Evolutionary conservation across 2,113 vertebrate species (phyloP).

Genomic region (Circaetus cinerascens): DNA sequence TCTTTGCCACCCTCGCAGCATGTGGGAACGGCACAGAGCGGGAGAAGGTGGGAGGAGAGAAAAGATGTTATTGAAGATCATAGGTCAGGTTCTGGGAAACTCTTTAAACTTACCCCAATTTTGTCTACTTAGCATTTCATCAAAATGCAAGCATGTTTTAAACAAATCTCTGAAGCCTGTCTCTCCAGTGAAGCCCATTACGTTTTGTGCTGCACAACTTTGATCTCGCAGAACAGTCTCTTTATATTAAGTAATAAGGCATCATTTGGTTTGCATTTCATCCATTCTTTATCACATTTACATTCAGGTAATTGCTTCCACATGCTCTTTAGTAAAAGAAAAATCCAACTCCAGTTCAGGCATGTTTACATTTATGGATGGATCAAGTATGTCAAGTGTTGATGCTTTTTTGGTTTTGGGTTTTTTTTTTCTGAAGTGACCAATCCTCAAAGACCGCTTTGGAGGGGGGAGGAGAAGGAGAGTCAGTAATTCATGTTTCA

Average conservation of each 20-base stretch:
- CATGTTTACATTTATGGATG: conserved; percentile 34
- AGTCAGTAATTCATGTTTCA: neutral
- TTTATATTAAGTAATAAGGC: conserved; percentile 65
- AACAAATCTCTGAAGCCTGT: conserved; percentile 12
- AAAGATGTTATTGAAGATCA: neutral
- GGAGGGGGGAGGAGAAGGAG: neutral
- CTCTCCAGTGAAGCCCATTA: conserved; percentile 17
- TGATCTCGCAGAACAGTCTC: conserved; percentile 50
- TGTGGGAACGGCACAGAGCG: neutral
- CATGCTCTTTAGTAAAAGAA: conserved; percentile 44
- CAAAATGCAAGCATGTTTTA: neutral
- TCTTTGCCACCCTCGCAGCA: neutral
- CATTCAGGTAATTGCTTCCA: conserved; percentile 68
- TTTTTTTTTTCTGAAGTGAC: neutral
- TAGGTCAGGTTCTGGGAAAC: neutral
- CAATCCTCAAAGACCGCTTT: neutral
- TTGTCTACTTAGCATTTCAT: conserved; percentile 47
- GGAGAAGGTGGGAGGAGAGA: neutral
- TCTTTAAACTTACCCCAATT: conserved; percentile 4
- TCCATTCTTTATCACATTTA: conserved; percentile 63
- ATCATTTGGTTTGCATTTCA: conserved; percentile 65
- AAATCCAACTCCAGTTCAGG: conserved; percentile 29
- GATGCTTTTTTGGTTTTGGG: neutral
- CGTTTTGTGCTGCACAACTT: conserved; percentile 27
- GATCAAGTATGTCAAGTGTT: conserved; percentile 33